Evolutionary conservation across 1,140 invertebrate genomes (phyloP).

Genomic region (Caenorhabditis brenneri): DNA sequence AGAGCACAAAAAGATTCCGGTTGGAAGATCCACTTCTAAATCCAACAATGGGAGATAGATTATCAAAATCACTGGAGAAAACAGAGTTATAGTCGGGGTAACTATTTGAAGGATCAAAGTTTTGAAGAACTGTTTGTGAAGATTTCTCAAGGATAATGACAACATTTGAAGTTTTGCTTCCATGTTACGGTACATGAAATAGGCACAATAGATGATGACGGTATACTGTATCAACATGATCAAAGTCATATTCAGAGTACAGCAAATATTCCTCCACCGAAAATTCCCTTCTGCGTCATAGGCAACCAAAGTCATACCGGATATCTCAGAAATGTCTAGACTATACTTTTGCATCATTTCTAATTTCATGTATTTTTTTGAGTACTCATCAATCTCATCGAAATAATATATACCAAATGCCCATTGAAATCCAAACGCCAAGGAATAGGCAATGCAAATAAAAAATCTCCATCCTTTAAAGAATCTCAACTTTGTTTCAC

Average conservation of each 20-base stretch:
- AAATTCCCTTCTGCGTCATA: not conserved
- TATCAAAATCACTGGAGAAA: not conserved
- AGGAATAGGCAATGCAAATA: not conserved
- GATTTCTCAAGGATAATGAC: not conserved
- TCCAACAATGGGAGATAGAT: no score
- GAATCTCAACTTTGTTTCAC: not conserved
- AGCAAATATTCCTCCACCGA: not conserved
- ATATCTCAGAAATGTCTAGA: not conserved
- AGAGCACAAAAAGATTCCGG: no score
- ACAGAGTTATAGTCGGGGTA: not conserved
- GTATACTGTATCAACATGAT: not conserved
- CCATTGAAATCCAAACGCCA: not conserved
- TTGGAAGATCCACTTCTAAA: no score
- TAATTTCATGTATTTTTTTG: not conserved
- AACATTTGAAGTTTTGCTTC: not conserved
- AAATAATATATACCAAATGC: not conserved
- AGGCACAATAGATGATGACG: not conserved
- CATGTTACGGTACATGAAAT: not conserved
- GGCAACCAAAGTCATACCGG: not conserved
- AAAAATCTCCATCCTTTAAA: conserved; percentile 9
- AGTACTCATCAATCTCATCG: not conserved
- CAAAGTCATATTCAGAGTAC: not conserved
- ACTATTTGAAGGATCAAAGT: not conserved
- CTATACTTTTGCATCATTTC: not conserved
- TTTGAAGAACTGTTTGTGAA: not conserved